Conservation (phyloP, 2,797 vertebrate genomes). For the Lagocephalus sceleratus region DNA sequence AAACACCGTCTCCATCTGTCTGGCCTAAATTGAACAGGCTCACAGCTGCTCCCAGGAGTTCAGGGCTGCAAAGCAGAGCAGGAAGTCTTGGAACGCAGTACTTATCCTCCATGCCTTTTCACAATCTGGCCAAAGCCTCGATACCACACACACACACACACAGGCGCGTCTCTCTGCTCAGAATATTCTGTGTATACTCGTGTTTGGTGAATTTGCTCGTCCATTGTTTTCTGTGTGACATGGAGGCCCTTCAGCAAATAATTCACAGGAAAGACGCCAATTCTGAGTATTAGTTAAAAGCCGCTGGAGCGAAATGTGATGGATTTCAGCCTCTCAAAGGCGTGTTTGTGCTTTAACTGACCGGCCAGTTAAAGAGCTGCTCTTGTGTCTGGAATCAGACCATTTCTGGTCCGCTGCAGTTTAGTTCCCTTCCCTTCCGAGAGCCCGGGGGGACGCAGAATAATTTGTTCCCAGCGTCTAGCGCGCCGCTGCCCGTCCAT, state of each 20-base stretch:
- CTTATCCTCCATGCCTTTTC: slow-evolving; percentile 30
- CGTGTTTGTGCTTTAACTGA: too few relatives aligned
- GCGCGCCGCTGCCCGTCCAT: too few relatives aligned
- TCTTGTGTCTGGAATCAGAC: too few relatives aligned
- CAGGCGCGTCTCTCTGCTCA: not conserved
- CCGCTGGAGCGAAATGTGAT: not conserved
- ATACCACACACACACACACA: slow-evolving; percentile 5
- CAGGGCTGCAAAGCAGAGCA: slow-evolving; percentile 47
- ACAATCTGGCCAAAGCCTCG: slow-evolving; percentile 11
- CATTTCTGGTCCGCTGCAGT: too few relatives aligned
- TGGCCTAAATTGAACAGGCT: slow-evolving; percentile 73
- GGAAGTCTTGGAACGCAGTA: slow-evolving; percentile 36
- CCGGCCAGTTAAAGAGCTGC: too few relatives aligned
- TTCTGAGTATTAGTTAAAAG: not conserved
- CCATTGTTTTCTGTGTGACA: not conserved
- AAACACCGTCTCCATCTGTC: slow-evolving; percentile 75
- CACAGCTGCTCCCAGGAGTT: slow-evolving; percentile 65
- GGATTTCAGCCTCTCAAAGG: not conserved
- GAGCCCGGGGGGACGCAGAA: too few relatives aligned
- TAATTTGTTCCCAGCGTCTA: too few relatives aligned
- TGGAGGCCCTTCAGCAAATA: not conserved
- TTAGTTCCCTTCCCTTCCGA: too few relatives aligned
- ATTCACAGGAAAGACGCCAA: not conserved
- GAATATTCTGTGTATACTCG: not conserved
- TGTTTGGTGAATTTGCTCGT: not conserved